phyloP scores from a whole-genome alignment of 2,113 vertebrate genomes.

The Elanoides forficatus region DNA sequence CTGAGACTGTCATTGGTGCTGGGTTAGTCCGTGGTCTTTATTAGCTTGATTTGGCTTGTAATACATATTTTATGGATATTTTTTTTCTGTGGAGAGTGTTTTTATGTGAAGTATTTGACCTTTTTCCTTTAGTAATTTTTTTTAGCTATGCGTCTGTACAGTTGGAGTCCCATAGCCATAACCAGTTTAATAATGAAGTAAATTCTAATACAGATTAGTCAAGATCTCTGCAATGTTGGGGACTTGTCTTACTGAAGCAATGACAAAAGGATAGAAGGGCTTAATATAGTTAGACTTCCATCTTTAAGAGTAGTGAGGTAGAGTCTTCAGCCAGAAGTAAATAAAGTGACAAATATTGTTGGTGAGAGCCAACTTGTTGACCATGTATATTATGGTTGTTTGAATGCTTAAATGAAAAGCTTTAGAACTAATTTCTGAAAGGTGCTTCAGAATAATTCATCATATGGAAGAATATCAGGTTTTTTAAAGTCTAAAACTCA shows the following conservation, averaged over 20 bases:
- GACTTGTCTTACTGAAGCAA: background rate
- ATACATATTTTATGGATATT: background rate
- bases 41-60: background rate
- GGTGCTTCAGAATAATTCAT: background rate
- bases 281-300: background rate
- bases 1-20: background rate
- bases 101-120: background rate
- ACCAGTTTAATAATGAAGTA: background rate
- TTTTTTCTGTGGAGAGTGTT: background rate
- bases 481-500: background rate
- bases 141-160: background rate
- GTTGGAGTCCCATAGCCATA: background rate
- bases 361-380: background rate
- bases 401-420: background rate
- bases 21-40: background rate
- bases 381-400: background rate
- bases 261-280: background rate
- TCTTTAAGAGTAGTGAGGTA: background rate
- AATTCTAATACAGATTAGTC: background rate
- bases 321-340: background rate
- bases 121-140: background rate
- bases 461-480: background rate
- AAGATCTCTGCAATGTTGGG: background rate
- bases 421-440: background rate
- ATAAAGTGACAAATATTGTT: background rate